Base-by-base conservation (phyloP, 2,888 invertebrate genomes). In the Alloscopus bannaensis region DNA sequence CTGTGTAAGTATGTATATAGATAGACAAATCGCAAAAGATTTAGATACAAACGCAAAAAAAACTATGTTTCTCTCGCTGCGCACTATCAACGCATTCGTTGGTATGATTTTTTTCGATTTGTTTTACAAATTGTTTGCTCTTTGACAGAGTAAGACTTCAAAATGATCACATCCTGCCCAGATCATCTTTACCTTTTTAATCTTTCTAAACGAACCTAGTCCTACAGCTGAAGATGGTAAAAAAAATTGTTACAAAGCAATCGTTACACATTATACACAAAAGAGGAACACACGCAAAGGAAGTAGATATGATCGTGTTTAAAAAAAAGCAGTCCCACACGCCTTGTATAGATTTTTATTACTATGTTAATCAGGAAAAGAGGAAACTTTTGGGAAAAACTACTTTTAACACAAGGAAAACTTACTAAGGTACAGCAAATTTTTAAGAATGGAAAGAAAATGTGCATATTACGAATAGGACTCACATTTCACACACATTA, bases 61-160 rank as follows among this genome's bases (percentile, higher is more conserved):
- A n/a, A n/a, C n/a, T n/a, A n/a, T n/a, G n/a, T n/a, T n/a, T n/a
- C n/a, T n/a, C n/a, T n/a, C n/a, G n/a, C n/a, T n/a, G n/a, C n/a
- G n/a, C n/a, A n/a, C n/a, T n/a, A n/a, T n/a, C n/a, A n/a, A n/a
- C n/a, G n/a, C n/a, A n/a, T n/a, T n/a, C n/a, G n/a, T n/a, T n/a
- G n/a, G n/a, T n/a, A n/a, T n/a, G n/a, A n/a, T n/a, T n/a, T n/a
- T n/a, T n/a, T n/a, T n/a, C n/a, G n/a, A n/a, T n/a, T n/a, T n/a
- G n/a, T n/a, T n/a, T n/a, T n/a, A n/a, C n/a, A n/a, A n/a, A n/a
- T n/a, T n/a, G n/a, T n/a, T n/a, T n/a, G n/a, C n/a, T n/a, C n/a
- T n/a, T n/a, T n/a, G n/a, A n/a, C n/a, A n/a, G n/a, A 77, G 64
- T 77, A 77, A 78, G 78, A 78, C 78, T 78, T 78, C 77, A 77